Evolutionary conservation across 2,113 vertebrate species (phyloP).

Genomic region (Callipepla squamata): DNA sequence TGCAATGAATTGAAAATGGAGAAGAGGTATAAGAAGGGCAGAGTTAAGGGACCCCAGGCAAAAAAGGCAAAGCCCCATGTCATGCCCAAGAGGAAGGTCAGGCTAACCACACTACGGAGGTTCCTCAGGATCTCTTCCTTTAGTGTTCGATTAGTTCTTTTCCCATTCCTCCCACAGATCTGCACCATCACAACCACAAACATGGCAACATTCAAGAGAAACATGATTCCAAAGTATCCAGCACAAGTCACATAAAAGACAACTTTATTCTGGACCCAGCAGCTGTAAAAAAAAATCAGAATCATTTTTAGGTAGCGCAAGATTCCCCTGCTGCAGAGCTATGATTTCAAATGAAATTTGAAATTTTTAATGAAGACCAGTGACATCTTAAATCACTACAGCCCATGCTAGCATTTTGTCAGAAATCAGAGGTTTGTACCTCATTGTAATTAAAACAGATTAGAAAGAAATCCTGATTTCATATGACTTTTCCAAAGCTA

Average conservation of each 20-base stretch:
- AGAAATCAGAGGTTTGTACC: background rate
- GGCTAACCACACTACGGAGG: constrained; percentile 91
- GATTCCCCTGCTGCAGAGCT: background rate
- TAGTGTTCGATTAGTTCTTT: constrained; percentile 89
- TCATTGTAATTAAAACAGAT: background rate
- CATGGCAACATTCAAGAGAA: constrained; percentile 96
- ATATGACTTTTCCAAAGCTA: background rate
- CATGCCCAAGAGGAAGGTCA: constrained; percentile 97
- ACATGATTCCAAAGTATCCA: constrained; percentile 91
- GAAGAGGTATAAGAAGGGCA: constrained; percentile 93
- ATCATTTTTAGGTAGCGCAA: background rate
- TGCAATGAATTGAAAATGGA: constrained; percentile 97
- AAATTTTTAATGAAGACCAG: background rate
- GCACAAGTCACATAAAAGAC: constrained; percentile 92
- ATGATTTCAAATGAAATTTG: background rate
- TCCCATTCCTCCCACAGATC: constrained; percentile 96
- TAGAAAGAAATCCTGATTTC: background rate
- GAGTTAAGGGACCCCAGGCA: constrained; percentile 89
- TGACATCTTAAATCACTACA: background rate
- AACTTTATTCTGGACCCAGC: constrained; percentile 85
- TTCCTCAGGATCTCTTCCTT: constrained; percentile 92
- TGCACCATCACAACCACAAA: constrained; percentile 98
- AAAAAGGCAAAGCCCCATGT: constrained; percentile 98
- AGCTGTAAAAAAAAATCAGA: constrained; percentile 76
- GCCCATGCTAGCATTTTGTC: background rate